phyloP scores from a whole-genome alignment of 1,140 invertebrate species.

The Luehdorfia chinensis region DNA sequence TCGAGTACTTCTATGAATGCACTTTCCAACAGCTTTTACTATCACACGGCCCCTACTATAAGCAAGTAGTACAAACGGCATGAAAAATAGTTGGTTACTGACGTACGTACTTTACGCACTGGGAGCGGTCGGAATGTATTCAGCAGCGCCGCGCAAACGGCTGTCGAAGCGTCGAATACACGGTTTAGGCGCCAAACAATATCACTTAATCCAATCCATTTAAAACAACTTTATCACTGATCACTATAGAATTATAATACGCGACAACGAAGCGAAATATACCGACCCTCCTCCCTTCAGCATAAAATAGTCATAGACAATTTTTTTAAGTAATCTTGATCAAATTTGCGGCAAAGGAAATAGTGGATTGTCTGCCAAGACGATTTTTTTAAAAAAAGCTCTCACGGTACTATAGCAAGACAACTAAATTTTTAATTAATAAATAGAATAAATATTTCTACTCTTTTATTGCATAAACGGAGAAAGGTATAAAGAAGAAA shows the following conservation, averaged over 20 bases:
- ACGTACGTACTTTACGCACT: conserved; percentile 65
- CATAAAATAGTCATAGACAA: conserved; percentile 62
- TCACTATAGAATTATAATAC: conserved; percentile 53
- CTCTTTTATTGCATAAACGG: too few relatives aligned
- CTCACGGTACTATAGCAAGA: too few relatives aligned
- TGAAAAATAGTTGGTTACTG: conserved; percentile 71
- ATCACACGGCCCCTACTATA: conserved; percentile 67
- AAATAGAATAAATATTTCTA: too few relatives aligned
- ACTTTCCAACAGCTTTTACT: conserved; percentile 77
- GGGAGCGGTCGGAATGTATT: conserved; percentile 71
- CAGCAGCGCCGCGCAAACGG: conserved; percentile 34
- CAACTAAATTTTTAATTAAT: too few relatives aligned
- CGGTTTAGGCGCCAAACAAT: conserved; percentile 42
- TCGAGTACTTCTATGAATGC: conserved; percentile 65
- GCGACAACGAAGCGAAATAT: conserved; percentile 72
- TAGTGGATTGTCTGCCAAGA: too few relatives aligned
- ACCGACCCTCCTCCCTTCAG: conserved; percentile 70
- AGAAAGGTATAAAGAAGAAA: too few relatives aligned
- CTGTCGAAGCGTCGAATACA: conserved; percentile 34
- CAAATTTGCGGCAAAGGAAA: too few relatives aligned
- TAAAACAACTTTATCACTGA: conserved; percentile 48
- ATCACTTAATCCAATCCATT: conserved; percentile 56
- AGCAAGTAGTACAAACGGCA: conserved; percentile 72
- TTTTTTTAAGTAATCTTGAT: conserved; percentile 8
- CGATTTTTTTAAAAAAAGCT: too few relatives aligned